phyloP scores from a whole-genome alignment of 2,888 invertebrate species.

The Caenorhabditis auriculariae region DNA sequence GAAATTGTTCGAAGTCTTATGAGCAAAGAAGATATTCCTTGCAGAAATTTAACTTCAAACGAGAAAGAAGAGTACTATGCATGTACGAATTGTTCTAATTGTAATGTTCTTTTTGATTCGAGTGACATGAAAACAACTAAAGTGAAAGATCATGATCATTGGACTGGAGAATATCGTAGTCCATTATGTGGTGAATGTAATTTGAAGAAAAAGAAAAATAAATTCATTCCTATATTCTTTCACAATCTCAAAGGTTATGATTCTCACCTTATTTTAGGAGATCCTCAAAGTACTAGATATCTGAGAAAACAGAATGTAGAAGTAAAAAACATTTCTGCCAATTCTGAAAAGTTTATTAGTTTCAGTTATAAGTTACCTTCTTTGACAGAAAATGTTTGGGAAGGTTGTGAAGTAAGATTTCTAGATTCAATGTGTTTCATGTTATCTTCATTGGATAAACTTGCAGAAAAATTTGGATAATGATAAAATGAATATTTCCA shows the following conservation, averaged over 20 bases:
- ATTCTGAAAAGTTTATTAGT: slow-evolving; percentile 37
- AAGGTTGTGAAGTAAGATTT: slow-evolving; percentile 34
- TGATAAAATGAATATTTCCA: slow-evolving; percentile 14
- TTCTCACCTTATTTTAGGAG: slow-evolving; percentile 33
- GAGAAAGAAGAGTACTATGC: slow-evolving; percentile 1
- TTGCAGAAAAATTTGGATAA: slow-evolving; percentile 34
- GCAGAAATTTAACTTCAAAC: slow-evolving; percentile 12
- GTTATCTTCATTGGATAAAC: slow-evolving; percentile 22
- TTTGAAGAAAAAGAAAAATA: slow-evolving; percentile 29
- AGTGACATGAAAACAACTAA: slow-evolving; percentile 12
- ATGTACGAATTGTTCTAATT: slow-evolving; percentile 4
- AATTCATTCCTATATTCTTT: slow-evolving; percentile 37
- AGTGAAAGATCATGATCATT: slow-evolving; percentile 31
- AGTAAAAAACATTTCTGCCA: slow-evolving; percentile 24
- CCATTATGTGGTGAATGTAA: slow-evolving; percentile 26
- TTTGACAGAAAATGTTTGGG: neutral
- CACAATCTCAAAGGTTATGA: slow-evolving; percentile 43
- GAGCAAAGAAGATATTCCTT: neutral
- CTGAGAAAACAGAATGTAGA: slow-evolving; percentile 13
- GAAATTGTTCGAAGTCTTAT: slow-evolving; percentile 10
- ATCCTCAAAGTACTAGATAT: slow-evolving; percentile 11
- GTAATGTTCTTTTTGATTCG: slow-evolving; percentile 5
- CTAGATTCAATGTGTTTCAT: slow-evolving; percentile 39
- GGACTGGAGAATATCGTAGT: slow-evolving; percentile 28
- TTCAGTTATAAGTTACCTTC: slow-evolving; percentile 26